Percentiles rank a stretch among this genome's conserved stretches.
Conservation (phyloP, 2,888 invertebrate species). For the Cacoxenus indagator region DNA sequence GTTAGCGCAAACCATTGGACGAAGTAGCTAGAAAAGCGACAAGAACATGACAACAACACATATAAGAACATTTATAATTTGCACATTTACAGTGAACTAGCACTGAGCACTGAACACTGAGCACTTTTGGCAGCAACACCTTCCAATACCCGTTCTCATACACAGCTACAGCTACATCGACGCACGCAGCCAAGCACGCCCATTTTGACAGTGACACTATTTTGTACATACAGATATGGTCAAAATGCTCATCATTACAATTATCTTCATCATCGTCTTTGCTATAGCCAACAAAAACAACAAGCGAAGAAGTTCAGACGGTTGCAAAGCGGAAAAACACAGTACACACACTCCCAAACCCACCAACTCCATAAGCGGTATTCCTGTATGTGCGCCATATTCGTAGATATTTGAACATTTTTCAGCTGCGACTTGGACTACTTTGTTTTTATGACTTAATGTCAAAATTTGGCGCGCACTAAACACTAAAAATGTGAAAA, state of each 20-base stretch:
- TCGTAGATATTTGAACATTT: not conserved
- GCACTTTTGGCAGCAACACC: not conserved
- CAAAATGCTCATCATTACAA: not conserved
- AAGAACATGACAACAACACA: not conserved
- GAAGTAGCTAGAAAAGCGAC: no score
- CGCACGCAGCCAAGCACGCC: not conserved
- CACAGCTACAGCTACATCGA: not conserved
- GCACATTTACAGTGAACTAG: not conserved
- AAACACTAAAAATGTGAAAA: slow-evolving; percentile 45
- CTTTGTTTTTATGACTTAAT: slow-evolving; percentile 19
- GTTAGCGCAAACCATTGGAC: no score
- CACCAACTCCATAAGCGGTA: not conserved
- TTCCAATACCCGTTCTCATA: not conserved
- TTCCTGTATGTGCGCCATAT: not conserved
- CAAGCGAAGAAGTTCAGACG: no score
- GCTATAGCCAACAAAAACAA: not conserved
- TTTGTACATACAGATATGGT: no score
- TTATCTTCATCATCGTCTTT: not conserved
- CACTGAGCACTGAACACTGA: not conserved
- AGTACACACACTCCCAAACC: no score
- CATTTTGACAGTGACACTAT: no score
- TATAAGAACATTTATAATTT: not conserved
- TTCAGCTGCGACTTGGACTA: not conserved
- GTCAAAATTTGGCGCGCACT: not conserved
- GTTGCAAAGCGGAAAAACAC: no score